A percentile compares a stretch with the other conserved stretches of the same genome.
phyloP scores from a whole-genome alignment of 2,113 vertebrate genomes.

The Sisor rabdophorus region DNA sequence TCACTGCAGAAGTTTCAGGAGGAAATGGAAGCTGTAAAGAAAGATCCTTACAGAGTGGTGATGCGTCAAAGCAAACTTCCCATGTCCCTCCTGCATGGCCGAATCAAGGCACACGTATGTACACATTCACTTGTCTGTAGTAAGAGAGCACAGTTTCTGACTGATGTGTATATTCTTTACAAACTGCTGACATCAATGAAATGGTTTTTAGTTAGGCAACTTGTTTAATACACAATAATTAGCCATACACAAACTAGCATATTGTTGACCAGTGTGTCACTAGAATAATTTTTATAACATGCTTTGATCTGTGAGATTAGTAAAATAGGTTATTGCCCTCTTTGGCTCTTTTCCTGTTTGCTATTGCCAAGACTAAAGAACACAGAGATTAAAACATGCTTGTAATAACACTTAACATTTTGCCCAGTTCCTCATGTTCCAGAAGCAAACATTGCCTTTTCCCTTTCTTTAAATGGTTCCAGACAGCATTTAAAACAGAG shows the following conservation, averaged over 20 bases:
- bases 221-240: neutral
- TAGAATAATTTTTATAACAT: neutral
- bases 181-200: neutral
- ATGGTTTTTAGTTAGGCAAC: neutral
- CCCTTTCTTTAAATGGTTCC: constrained; percentile 42
- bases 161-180: neutral
- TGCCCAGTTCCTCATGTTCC: constrained; percentile 44
- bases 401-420: constrained; percentile 40
- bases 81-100: constrained; percentile 88
- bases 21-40: constrained; percentile 87
- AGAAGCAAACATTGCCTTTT: constrained; percentile 29
- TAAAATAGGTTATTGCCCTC: neutral
- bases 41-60: constrained; percentile 91
- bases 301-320: neutral
- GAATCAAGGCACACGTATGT: constrained; percentile 89
- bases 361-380: constrained; percentile 29
- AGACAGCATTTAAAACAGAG: constrained; percentile 31
- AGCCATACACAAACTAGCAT: neutral
- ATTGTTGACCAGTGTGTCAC: neutral
- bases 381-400: constrained; percentile 18
- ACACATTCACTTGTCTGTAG: neutral
- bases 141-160: neutral
- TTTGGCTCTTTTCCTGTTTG: neutral
- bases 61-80: constrained; percentile 91
- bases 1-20: constrained; percentile 95